Percentiles rank a stretch among this genome's conserved stretches.
Evolutionary conservation across 2,797 vertebrate genomes (phyloP).

Genomic region (Lateolabrax maculatus): DNA sequence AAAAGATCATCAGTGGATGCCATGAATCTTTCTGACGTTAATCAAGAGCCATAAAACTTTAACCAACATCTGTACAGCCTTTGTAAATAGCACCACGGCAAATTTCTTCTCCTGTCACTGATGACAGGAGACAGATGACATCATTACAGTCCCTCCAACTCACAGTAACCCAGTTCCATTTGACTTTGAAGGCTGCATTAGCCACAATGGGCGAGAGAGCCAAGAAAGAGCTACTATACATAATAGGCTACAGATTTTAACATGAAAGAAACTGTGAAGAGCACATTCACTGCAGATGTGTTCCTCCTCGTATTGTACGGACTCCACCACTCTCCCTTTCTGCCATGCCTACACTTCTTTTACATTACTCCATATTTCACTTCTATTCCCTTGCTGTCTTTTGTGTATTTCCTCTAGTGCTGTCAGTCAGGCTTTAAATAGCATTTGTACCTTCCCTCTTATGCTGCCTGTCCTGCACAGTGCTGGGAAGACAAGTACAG

Average conservation of each 20-base stretch:
- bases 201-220: constrained; percentile 33
- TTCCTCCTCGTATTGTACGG: constrained; percentile 17
- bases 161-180: constrained; percentile 55
- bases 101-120: constrained; percentile 59
- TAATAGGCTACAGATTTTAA: constrained; percentile 46
- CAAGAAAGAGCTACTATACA: constrained; percentile 11
- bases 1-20: constrained; percentile 30
- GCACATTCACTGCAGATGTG: constrained; percentile 37
- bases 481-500: constrained; percentile 40
- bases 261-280: constrained; percentile 48
- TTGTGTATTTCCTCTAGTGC: constrained; percentile 54
- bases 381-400: constrained; percentile 39
- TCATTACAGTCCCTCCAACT: constrained; percentile 59
- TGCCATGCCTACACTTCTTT: constrained; percentile 16
- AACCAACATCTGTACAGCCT: constrained; percentile 70
- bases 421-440: constrained; percentile 67
- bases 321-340: constrained; percentile 1
- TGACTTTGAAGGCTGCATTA: constrained; percentile 69
- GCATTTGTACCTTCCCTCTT: constrained; percentile 34
- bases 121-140: constrained; percentile 69
- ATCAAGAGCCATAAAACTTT: constrained; percentile 74
- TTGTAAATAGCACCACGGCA: constrained; percentile 50
- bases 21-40: constrained; percentile 57
- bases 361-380: constrained; percentile 41
- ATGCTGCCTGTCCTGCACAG: constrained; percentile 42